phyloP scores from a whole-genome alignment of 2,797 vertebrate species.

The Crax fasciolata region DNA sequence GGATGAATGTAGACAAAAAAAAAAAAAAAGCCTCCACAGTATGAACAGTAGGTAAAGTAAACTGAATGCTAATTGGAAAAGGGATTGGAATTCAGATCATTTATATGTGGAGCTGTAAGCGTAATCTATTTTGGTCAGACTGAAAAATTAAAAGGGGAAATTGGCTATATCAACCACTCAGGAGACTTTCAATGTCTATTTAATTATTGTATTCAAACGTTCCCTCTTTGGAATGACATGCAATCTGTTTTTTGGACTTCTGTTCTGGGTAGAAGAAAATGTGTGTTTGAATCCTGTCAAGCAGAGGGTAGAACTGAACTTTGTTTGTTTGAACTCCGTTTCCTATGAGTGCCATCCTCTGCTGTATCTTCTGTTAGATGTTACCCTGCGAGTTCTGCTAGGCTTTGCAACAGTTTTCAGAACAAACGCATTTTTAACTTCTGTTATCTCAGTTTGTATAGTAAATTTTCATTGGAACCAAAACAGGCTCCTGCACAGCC shows the following conservation, averaged over 20 bases:
- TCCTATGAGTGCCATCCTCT: background rate
- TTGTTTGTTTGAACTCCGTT: background rate
- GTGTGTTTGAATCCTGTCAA: rapidly evolving
- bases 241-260: background rate
- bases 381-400: background rate
- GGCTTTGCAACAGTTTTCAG: background rate
- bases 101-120: background rate
- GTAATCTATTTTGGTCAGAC: background rate
- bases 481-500: background rate
- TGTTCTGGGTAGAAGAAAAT: background rate
- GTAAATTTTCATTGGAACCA: background rate
- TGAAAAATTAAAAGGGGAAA: background rate
- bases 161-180: background rate
- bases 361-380: background rate
- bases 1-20: constrained; percentile 6
- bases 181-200: background rate
- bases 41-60: background rate
- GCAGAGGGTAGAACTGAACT: background rate
- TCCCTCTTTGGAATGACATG: background rate
- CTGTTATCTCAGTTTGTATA: background rate
- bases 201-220: background rate
- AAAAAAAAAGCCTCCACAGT: background rate
- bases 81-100: background rate
- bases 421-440: background rate
- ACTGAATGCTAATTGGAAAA: background rate